Evolutionary conservation across 2,113 vertebrate species (phyloP).

Genomic region (Shinisaurus crocodilurus): DNA sequence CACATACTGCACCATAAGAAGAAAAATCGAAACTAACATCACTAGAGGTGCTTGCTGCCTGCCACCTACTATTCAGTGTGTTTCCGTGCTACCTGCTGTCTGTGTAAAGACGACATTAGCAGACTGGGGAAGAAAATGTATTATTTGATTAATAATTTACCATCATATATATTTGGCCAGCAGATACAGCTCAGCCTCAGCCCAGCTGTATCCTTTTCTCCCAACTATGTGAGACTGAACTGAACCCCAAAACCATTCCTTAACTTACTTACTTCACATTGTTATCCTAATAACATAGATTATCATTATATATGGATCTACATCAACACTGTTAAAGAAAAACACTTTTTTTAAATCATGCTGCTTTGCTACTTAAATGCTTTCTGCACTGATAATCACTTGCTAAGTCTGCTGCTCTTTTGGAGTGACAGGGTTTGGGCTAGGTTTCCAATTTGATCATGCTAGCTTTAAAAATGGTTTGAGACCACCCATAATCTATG

Average conservation of each 20-base stretch:
- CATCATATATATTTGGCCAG: not conserved
- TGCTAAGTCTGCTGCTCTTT: not conserved
- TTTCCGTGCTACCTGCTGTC: not conserved
- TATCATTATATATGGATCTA: not conserved
- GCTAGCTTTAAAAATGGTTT: conserved; percentile 41
- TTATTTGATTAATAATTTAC: conserved; percentile 12
- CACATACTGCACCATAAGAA: not conserved
- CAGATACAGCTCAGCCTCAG: not conserved
- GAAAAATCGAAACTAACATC: not conserved
- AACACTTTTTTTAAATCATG: not conserved
- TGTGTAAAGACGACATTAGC: not conserved
- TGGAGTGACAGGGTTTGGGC: not conserved
- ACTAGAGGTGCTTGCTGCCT: not conserved
- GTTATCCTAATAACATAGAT: not conserved
- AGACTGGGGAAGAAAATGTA: not conserved
- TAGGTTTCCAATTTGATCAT: conserved; percentile 38
- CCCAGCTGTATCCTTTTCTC: not conserved
- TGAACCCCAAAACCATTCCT: not conserved
- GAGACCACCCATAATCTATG: conserved; percentile 25
- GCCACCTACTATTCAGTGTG: not conserved
- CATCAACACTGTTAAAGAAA: not conserved
- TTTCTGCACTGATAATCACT: not conserved
- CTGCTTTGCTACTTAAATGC: not conserved
- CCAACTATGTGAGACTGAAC: not conserved
- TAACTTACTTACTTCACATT: not conserved